phyloP scores from a whole-genome alignment of 2,888 invertebrate species.

The Hypsopygia costalis region DNA sequence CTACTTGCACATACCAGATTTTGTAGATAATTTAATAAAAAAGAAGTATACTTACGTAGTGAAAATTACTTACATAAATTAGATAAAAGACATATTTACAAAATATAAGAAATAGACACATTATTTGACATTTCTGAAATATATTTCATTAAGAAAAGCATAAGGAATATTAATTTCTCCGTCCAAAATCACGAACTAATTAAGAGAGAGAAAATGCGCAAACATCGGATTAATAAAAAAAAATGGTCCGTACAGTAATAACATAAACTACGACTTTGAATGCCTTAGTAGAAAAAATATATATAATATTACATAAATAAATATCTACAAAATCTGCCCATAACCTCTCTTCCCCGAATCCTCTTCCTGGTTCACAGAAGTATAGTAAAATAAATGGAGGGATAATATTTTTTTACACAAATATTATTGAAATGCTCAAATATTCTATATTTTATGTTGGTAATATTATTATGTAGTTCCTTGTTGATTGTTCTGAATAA shows the following conservation, averaged over 20 bases:
- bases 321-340: conserved; percentile 16
- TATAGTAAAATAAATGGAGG: conserved; percentile 44
- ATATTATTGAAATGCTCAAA: conserved; percentile 75
- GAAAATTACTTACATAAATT: conserved; percentile 6
- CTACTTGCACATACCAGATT: neutral
- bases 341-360: conserved; percentile 32
- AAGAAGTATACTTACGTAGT: conserved; percentile 13
- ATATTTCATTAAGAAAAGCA: neutral
- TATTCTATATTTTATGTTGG: conserved; percentile 70
- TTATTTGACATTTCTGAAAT: neutral
- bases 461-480: conserved; percentile 69
- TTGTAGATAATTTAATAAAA: neutral
- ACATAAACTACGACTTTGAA: neutral
- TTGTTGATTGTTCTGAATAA: conserved; percentile 59
- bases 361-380: conserved; percentile 46
- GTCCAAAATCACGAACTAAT: neutral
- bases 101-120: neutral
- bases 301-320: no score
- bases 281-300: conserved; percentile 10
- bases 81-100: conserved; percentile 9
- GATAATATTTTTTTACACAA: conserved; percentile 73
- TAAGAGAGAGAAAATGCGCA: neutral
- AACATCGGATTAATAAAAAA: neutral
- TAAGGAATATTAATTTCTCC: conserved; percentile 8
- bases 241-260: conserved; percentile 12